Percentiles rank a stretch among this genome's conserved stretches.
Evolutionary conservation across 2,797 vertebrate species (phyloP).

Genomic region (Malacoraja senta): DNA sequence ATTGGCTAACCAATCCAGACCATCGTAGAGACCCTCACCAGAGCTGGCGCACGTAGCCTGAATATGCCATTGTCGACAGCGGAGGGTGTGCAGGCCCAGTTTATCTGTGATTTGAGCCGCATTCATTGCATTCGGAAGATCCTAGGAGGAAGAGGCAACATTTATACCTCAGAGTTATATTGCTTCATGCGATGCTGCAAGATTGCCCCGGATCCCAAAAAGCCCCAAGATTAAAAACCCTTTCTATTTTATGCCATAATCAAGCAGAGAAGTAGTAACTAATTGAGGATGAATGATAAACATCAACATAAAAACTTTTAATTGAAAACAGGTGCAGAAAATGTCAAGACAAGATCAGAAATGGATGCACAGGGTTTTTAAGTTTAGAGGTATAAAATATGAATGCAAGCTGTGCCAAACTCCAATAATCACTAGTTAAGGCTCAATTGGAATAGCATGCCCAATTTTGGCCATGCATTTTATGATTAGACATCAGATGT

Average conservation of each 20-base stretch:
- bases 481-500: too few species aligned
- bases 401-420: neutral
- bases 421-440: neutral
- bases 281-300: neutral
- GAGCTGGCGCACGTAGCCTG: slow-evolving; percentile 95
- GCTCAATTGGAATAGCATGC: neutral
- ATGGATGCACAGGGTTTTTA: neutral
- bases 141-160: slow-evolving; percentile 56
- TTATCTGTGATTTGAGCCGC: slow-evolving; percentile 96
- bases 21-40: slow-evolving; percentile 86
- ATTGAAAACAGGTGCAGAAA: neutral
- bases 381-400: neutral
- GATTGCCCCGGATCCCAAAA: neutral
- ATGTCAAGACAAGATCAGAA: neutral
- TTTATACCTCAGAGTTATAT: slow-evolving; percentile 28
- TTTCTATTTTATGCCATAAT: neutral
- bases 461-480: too few species aligned
- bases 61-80: slow-evolving; percentile 94
- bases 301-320: too few species aligned
- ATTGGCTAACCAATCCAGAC: slow-evolving; percentile 94
- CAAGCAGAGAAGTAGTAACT: neutral
- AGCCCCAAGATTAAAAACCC: neutral
- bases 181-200: neutral
- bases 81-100: slow-evolving; percentile 87
- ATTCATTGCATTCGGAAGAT: slow-evolving; percentile 94